Base-by-base conservation (phyloP, 1,140 invertebrate species). In the Atta cephalotes region DNA sequence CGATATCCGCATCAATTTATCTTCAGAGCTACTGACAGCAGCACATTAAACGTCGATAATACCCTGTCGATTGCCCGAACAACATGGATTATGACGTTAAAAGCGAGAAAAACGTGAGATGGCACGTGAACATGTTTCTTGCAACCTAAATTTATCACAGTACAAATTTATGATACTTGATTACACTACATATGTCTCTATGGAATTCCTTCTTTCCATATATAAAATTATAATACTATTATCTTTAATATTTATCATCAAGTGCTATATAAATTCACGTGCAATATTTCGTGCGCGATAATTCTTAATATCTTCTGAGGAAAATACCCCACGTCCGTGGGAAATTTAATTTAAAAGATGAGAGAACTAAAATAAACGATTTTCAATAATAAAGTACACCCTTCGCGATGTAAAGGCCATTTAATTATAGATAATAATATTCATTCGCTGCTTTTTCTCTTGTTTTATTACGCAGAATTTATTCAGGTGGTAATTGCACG, bases 41-140 rank as follows among this genome's bases (percentile, higher is more conserved):
- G 25, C 28, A 53, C 28, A 84, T 84, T 84, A 84, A 84, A 56
- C n/a, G 58, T 49, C 56, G 39, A n/a, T 76, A 58, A 84, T 62
- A 74, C 45, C 5, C 18, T 35, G 31, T 35, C 31, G 5, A 35
- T 35, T 35, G 31, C 1, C 39, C 14, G 25, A 25, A 39, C 39
- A 62, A 16, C 51, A 12, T 60, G n/a, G 45, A 74, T 84, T 62
- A 35, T 31, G 39, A 63, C 14, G 68, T 74, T 74, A 62, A 58
- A 62, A 72, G 16, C 25, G 68, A 82, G 14, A 18, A 16, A 72
- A 62, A 62, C 2, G 56, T 25, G 68, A 51, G 0, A 18, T 18
- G 14, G 6, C 28, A 80, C 18, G 62, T 63, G 45, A 80, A 39
- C 14, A 12, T 10, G 31, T 45, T 56, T 45, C 62, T 21, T 35